A percentile compares a stretch with the other conserved stretches of the same genome.
Conservation (phyloP, 2,797 vertebrate species). For the Gallirallus australis region DNA sequence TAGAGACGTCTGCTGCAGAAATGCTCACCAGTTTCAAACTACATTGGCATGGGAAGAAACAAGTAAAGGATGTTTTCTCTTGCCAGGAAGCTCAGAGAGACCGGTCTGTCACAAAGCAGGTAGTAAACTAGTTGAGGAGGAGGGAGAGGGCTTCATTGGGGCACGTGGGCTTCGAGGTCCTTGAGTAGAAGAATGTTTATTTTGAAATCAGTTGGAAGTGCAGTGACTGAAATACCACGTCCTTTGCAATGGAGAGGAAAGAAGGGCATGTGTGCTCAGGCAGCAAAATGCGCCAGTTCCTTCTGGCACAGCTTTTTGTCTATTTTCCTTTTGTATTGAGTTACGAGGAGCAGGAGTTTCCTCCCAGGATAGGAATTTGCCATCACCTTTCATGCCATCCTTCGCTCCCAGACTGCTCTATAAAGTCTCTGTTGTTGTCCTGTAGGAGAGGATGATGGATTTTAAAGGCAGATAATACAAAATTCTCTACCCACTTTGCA, state of each 20-base stretch:
- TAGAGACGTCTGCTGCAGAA: neutral
- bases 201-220: neutral
- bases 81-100: neutral
- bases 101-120: neutral
- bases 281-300: accelerated
- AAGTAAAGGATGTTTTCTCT: neutral
- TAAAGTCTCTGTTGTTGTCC: neutral
- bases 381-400: neutral
- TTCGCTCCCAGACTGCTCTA: neutral
- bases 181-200: neutral
- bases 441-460: neutral
- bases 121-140: neutral
- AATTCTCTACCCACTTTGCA: neutral
- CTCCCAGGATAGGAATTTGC: neutral
- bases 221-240: neutral
- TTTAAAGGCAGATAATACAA: neutral
- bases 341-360: neutral
- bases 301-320: neutral
- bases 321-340: neutral
- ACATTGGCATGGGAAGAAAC: neutral
- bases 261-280: neutral
- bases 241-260: neutral
- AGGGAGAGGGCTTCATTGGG: neutral
- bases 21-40: neutral
- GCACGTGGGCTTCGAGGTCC: neutral